Conservation (phyloP, 2,113 vertebrate genomes). For the Mionectes macconnelli region DNA sequence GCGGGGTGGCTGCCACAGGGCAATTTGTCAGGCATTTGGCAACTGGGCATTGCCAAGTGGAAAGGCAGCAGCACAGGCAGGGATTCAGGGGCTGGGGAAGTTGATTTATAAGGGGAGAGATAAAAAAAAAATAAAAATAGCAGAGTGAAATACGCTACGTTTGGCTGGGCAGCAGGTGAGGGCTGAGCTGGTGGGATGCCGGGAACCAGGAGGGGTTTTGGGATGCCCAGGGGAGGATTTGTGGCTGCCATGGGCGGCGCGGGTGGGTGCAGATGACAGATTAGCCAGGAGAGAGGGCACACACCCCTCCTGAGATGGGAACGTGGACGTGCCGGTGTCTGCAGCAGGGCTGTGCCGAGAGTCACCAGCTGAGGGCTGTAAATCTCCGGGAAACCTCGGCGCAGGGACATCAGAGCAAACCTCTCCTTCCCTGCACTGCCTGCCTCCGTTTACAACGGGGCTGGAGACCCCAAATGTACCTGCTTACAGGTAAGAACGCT, state of each 20-base stretch:
- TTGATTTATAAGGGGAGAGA: not conserved
- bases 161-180: not conserved
- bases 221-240: not conserved
- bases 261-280: not conserved
- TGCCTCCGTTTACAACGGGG: rapidly evolving
- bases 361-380: conserved; percentile 32
- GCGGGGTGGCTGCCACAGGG: not conserved
- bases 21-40: not conserved
- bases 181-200: not conserved
- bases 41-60: not conserved
- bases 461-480: not conserved
- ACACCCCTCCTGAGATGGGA: not conserved
- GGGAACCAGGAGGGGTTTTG: not conserved
- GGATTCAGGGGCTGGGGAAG: not conserved
- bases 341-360: not conserved
- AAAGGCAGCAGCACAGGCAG: not conserved
- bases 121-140: not conserved
- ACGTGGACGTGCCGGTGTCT: rapidly evolving
- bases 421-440: not conserved
- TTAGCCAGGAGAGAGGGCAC: not conserved
- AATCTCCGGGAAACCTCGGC: not conserved
- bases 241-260: rapidly evolving
- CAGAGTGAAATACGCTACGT: not conserved
- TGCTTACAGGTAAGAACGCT: rapidly evolving
- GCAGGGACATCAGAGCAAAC: not conserved